These are phyloP conservation scores for Nemotelus nigrinus DNA, from an alignment of 2,888 invertebrate genomes.

Conservation along the genomic window DNA sequence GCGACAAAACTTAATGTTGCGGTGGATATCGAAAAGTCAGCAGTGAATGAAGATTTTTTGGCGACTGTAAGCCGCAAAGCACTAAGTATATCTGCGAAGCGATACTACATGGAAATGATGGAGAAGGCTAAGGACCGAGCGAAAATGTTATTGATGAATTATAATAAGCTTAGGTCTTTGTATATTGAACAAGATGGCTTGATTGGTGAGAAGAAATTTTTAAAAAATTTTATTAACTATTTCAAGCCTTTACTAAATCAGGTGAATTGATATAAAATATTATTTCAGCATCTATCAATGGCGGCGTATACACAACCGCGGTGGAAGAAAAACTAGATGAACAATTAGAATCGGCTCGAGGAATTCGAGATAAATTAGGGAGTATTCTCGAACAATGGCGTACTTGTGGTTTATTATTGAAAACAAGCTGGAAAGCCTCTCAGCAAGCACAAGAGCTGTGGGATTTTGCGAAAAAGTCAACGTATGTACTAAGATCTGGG, in stretches of 20 bases:
- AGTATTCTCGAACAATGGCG: conserved; percentile 64
- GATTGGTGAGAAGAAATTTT: conserved; percentile 55
- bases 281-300: conserved; percentile 60
- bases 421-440: conserved; percentile 61
- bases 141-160: conserved; percentile 57
- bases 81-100: conserved; percentile 57
- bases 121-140: conserved; percentile 61
- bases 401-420: conserved; percentile 61
- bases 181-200: conserved; percentile 63
- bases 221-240: background rate
- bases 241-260: background rate
- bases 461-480: conserved; percentile 56
- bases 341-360: conserved; percentile 61
- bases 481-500: conserved; percentile 52
- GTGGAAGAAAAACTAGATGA: conserved; percentile 61
- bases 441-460: conserved; percentile 60
- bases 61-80: conserved; percentile 62
- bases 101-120: conserved; percentile 60
- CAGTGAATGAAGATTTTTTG: conserved; percentile 63
- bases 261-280: background rate
- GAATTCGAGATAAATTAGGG: conserved; percentile 62
- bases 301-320: conserved; percentile 62
- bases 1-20: conserved; percentile 61
- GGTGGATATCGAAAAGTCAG: conserved; percentile 60
- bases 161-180: conserved; percentile 59